These are phyloP conservation scores for Scolopax mira DNA, from an alignment of 2,113 vertebrate genomes.

Conservation along the genomic window DNA sequence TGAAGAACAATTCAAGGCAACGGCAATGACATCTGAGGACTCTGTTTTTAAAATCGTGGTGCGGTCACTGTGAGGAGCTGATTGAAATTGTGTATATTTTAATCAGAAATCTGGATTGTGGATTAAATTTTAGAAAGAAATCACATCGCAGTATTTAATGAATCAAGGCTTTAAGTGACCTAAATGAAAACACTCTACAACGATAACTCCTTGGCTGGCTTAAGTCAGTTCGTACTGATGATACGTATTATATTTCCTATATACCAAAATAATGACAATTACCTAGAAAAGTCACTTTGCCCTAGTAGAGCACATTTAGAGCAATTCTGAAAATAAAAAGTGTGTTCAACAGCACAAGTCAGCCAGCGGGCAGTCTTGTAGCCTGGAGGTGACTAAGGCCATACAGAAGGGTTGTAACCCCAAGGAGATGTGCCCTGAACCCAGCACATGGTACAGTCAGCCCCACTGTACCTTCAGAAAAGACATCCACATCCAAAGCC, in stretches of 20 bases:
- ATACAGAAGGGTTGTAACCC: not conserved
- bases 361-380: rapidly evolving
- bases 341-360: not conserved
- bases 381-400: not conserved
- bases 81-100: not conserved
- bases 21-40: not conserved
- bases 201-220: not conserved
- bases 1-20: not conserved
- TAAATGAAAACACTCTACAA: constrained; percentile 3
- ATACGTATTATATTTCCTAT: not conserved
- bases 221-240: not conserved
- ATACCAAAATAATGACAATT: not conserved
- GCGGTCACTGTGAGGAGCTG: not conserved
- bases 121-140: constrained; percentile 29
- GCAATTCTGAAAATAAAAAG: not conserved
- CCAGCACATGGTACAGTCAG: rapidly evolving
- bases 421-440: not conserved
- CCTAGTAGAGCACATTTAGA: not conserved
- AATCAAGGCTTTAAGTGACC: constrained; percentile 34
- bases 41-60: not conserved
- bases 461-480: not conserved
- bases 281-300: not conserved
- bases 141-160: not conserved
- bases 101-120: not conserved
- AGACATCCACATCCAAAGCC: not conserved